A percentile compares a stretch with the other conserved stretches of the same genome.
Conservation (phyloP, 2,113 vertebrate species). For the Taurulus bubalis region DNA sequence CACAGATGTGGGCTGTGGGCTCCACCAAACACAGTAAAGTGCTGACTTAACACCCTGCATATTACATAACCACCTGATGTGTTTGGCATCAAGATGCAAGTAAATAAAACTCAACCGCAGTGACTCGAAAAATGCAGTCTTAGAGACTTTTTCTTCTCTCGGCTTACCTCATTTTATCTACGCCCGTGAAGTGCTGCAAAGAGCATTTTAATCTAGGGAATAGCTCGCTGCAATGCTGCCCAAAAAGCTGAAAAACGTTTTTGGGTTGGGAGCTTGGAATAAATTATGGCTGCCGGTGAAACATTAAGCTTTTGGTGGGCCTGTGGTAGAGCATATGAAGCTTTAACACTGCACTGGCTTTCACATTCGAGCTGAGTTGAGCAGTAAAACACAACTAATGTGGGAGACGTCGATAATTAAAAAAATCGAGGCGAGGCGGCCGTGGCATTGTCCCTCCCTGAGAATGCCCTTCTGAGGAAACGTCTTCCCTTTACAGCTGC, state of each 20-base stretch:
- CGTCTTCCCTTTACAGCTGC: slow-evolving; percentile 52
- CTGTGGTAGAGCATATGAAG: slow-evolving; percentile 20
- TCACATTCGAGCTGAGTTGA: slow-evolving; percentile 33
- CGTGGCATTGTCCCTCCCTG: slow-evolving; percentile 42
- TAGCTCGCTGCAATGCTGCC: slow-evolving; percentile 10
- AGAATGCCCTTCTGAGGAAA: background rate
- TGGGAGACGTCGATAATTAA: slow-evolving; percentile 48
- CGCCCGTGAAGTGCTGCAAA: slow-evolving; percentile 20
- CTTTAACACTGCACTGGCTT: slow-evolving; percentile 25
- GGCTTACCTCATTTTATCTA: slow-evolving; percentile 34
- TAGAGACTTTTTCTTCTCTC: slow-evolving; percentile 2
- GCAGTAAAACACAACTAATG: slow-evolving; percentile 48
- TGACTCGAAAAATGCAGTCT: slow-evolving; percentile 17
- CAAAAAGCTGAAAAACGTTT: slow-evolving; percentile 23
- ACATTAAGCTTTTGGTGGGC: slow-evolving; percentile 29
- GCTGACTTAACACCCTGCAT: slow-evolving; percentile 32
- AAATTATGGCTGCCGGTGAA: slow-evolving; percentile 28
- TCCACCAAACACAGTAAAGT: slow-evolving; percentile 13
- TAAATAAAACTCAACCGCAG: slow-evolving; percentile 37
- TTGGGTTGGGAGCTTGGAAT: slow-evolving; percentile 22
- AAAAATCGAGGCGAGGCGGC: slow-evolving; percentile 13
- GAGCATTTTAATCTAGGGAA: slow-evolving; percentile 45
- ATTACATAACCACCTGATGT: slow-evolving; percentile 38
- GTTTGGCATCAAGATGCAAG: slow-evolving; percentile 30
- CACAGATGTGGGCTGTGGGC: background rate